These are phyloP conservation scores for Pluvianellus socialis DNA, from an alignment of 2,113 vertebrate genomes.

Conservation along the genomic window DNA sequence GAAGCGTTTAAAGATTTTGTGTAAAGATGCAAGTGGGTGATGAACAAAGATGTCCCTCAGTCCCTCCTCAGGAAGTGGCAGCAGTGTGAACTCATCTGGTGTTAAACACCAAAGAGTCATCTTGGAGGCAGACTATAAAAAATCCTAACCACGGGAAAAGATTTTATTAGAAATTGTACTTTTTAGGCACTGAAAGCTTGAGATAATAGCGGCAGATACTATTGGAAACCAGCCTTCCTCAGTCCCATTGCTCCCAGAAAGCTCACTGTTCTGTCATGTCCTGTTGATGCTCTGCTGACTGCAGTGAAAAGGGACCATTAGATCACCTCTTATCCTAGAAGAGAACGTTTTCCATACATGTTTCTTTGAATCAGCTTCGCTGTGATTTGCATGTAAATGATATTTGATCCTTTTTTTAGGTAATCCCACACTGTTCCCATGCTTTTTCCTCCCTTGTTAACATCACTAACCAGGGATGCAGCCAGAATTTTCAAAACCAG, in stretches of 20 bases:
- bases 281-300: neutral
- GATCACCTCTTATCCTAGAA: neutral
- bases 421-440: neutral
- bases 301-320: neutral
- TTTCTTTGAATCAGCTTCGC: neutral
- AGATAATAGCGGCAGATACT: neutral
- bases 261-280: neutral
- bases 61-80: neutral
- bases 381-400: neutral
- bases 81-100: neutral
- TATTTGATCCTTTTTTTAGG: neutral
- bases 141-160: neutral
- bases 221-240: neutral
- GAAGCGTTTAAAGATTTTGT: neutral
- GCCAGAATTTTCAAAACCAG: neutral
- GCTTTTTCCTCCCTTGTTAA: rapidly evolving
- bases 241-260: neutral
- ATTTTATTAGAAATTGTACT: neutral
- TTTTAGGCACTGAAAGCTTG: neutral
- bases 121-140: neutral
- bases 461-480: neutral
- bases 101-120: neutral
- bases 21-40: neutral
- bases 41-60: neutral
- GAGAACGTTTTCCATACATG: neutral